Evolutionary conservation across 2,888 invertebrate genomes (phyloP), one percentile per base, ranked within the genome.

Genomic region (Andrena bicolor): DNA sequence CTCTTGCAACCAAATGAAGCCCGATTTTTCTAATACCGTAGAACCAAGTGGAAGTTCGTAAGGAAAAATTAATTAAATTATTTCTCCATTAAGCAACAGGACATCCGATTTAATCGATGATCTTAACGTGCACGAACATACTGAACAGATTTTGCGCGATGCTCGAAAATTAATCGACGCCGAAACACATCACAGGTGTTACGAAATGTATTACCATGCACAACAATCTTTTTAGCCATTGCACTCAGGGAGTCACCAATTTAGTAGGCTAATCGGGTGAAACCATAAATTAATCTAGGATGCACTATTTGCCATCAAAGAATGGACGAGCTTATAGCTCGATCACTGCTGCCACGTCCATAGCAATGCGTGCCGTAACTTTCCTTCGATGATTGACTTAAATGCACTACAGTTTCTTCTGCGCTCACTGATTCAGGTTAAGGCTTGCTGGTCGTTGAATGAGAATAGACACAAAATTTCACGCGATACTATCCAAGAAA

Each of bases 281-380:
- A 79, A 86, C 60, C 73, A 76, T 71, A 63, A 75, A 60, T 76
- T 66, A 76, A 84, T 71, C 80, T 73, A 83, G 78, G 80, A 85
- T 77, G 68, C 85, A 82, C 85, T 75, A 70, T 80, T 89, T 81
- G 77, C 83, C 70, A 72, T 72, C 81, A 80, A 83, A 78, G 77
- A 82, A 48, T 41, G 74, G 76, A 75, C 88, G 89, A 87, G 89
- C 87, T 76, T 85, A 86, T 84, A 89, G 88, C 80, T 73, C 78
- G 80, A 66, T 20, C 65, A 75, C 87, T 89, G 73, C 80, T 76
- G 80, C 65, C 88, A 89, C 89, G 89, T 88, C 87, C 83, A 80
- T 78, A 72, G 74, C 70, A 65, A 56, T 70, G 74, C 69, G 76
- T 64, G 70, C 32, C 71, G 78, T 61, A 49, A 65, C 28, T 76